Evolutionary conservation across 2,113 vertebrate genomes (phyloP), one percentile per base, ranked within the genome.

Genomic region (Cyphomyrus discorhynchus): DNA sequence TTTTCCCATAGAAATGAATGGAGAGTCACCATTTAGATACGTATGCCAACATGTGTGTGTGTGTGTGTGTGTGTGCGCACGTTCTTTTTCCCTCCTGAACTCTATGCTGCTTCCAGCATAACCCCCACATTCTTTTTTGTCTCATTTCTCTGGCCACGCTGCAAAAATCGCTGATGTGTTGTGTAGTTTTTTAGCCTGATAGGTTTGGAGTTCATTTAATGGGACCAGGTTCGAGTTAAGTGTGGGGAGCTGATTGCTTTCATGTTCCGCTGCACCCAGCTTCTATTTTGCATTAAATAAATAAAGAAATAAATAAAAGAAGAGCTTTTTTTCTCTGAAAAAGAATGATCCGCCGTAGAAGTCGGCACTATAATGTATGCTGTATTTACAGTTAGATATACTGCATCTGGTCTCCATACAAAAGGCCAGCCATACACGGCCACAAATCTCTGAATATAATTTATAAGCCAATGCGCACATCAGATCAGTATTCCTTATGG

Each of bases 191-290:
- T 80, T 92, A 90, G 92, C 92, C 91, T 93, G 92, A 92, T 94
- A 92, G 92, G 77, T 88, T 91, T 77, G 92, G 92, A 94, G 93
- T 95, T 95, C 93, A 92, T 94, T 96, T 95, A 95, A 95, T 94
- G 93, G 95, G 94, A 94, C 92, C 93, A 93, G 87, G 94, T 95
- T 93, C 92, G 95, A 95, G 95, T 95, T 95, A 96, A 96, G 96
- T 95, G 94, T 93, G 91, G 90, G 92, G 92, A 91, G 93, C 94
- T 95, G 96, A 96, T 96, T 96, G 94, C 94, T 95, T 96, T 96
- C 95, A 95, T 96, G 96, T 96, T 95, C 95, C 94, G 92, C 91
- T 82, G 91, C 92, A 91, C 91, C 89, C 92, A 92, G 91, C 93
- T 94, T 93, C 92, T 93, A 92, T 95, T 94, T 94, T 90, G 88